Evolutionary conservation across 2,888 invertebrate genomes (phyloP), one percentile per base, ranked within the genome.

Genomic region (Tetrapedia diversipes): DNA sequence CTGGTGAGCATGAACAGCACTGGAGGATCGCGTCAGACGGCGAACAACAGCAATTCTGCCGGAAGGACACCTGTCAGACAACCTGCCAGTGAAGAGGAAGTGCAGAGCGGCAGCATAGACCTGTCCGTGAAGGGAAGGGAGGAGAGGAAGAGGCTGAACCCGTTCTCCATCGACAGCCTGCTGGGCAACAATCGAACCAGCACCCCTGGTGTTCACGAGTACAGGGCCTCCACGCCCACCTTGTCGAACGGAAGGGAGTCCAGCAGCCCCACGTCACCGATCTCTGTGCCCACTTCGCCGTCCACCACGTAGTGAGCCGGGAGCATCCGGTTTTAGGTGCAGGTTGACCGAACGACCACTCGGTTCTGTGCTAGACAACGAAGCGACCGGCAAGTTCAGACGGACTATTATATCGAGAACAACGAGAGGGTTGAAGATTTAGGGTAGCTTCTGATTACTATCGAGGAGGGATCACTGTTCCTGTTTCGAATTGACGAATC

Each of bases 131-230:
- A 94, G 91, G 91, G 94, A 92, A 85, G 94, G 87, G 91, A 93
- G 92, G 92, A 94, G 94, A 90, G 95, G 93, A 93, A 95, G 93
- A 92, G 95, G 86, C 93, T 94, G 83, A 97, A 97, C 92, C 97
- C 97, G 61, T 97, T 97, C 93, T 97, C 97, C 93, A 97, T 97
- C 94, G 97, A 97, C 91, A 97, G 97, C 73, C 92, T 97, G 86
- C 94, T 97, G 89, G 91, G 91, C 3, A 91, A 91, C 77, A 88
- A 89, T 59, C 86, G 86, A 68, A 82, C 82, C 45, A 83, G 81
- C 65, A 86, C 86, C 19, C 86, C 87, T 0, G 82, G 81, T 11
- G 74, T 81, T 34, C 85, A 86, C 71, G 88, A 86, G 57, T 84
- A 88, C 74, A 87, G 90, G 80, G 84, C 88, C 70, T 86, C 89